Percentiles rank a stretch among this genome's conserved stretches.
These are phyloP conservation scores for Sphyrna mokarran DNA, from an alignment of 2,113 vertebrate genomes.

Conservation along the genomic window DNA sequence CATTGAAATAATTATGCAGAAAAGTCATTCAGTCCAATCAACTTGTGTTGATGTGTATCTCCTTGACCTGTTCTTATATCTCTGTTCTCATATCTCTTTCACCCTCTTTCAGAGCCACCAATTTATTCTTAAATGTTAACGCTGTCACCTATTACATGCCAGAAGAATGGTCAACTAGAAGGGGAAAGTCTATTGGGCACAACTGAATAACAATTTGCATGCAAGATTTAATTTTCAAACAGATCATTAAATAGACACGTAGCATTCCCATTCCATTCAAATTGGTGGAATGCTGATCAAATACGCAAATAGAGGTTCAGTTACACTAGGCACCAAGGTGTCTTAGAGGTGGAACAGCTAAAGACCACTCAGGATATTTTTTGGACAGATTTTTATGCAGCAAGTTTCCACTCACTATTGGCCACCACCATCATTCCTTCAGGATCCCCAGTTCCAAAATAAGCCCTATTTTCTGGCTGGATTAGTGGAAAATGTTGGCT, in stretches of 20 bases:
- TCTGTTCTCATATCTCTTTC: background rate
- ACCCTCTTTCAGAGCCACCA: background rate
- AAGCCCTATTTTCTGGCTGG: background rate
- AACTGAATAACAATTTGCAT: background rate
- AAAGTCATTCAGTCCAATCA: background rate
- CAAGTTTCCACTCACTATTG: background rate
- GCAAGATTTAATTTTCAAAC: background rate
- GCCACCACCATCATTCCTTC: background rate
- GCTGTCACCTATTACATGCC: background rate
- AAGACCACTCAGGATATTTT: background rate
- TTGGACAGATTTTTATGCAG: background rate
- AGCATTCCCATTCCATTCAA: background rate
- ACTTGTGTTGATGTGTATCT: background rate
- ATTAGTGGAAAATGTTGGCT: background rate
- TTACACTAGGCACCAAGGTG: background rate
- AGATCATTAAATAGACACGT: background rate
- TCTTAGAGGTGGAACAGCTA: background rate
- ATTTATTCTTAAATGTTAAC: background rate
- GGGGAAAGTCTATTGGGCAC: background rate
- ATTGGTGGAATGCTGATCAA: background rate
- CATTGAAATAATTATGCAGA: background rate
- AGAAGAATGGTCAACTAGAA: background rate
- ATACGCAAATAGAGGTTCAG: background rate
- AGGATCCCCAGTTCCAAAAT: background rate
- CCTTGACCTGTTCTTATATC: too few relatives aligned